A percentile compares a stretch with the other conserved stretches of the same genome.
Conservation (phyloP, 2,113 vertebrate species). For the Colius striatus region DNA sequence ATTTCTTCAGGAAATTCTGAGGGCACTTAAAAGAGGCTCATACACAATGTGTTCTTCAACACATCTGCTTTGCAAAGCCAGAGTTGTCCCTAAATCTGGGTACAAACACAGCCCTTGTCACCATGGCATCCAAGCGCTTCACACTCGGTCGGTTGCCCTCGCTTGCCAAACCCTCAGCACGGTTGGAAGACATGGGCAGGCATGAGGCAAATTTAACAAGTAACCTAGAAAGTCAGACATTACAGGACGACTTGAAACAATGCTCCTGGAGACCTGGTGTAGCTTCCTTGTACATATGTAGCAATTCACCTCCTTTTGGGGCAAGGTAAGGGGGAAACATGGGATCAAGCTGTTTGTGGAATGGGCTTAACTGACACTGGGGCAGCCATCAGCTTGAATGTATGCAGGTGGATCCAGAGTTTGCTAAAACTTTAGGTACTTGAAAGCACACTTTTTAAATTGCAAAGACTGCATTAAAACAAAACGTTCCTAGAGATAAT, state of each 20-base stretch:
- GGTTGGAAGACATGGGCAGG: not conserved
- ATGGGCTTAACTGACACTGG: not conserved
- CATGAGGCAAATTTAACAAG: not conserved
- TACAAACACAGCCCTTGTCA: not conserved
- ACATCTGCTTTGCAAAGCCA: not conserved
- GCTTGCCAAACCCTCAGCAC: not conserved
- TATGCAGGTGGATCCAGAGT: not conserved
- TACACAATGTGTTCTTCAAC: not conserved
- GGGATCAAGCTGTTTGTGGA: not conserved
- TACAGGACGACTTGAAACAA: not conserved
- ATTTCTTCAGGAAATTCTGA: not conserved
- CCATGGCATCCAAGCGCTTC: not conserved
- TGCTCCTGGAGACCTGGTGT: not conserved
- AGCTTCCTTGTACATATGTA: not conserved
- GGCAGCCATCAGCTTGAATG: not conserved
- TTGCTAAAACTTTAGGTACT: not conserved
- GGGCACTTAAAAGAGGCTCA: slow-evolving; percentile 13
- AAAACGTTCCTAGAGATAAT: not conserved
- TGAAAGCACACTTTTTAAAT: not conserved
- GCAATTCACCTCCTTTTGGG: not conserved
- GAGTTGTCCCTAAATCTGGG: not conserved
- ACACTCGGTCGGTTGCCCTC: accelerated
- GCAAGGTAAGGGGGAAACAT: not conserved
- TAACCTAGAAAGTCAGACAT: slow-evolving; percentile 1
- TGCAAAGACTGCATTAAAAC: not conserved